These are phyloP conservation scores for Myiozetetes cayanensis DNA, from an alignment of 2,113 vertebrate species.

Conservation along the genomic window DNA sequence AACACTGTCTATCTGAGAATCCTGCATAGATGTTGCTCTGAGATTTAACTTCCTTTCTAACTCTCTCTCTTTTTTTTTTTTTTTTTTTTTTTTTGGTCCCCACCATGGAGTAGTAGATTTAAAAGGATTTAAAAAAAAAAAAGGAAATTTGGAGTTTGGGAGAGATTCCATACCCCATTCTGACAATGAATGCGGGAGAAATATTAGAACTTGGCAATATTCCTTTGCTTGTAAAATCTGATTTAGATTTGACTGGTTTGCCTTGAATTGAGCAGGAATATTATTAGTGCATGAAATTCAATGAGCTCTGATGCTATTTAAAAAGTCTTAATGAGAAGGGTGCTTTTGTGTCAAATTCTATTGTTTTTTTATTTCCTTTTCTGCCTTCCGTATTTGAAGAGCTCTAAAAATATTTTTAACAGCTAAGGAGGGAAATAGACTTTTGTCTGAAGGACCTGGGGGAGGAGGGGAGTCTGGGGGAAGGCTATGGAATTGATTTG, in stretches of 20 bases:
- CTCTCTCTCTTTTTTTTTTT: not conserved
- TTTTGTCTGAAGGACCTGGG: conserved; percentile 46
- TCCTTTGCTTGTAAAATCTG: conserved; percentile 53
- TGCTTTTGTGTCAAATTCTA: conserved; percentile 47
- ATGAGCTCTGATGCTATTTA: conserved; percentile 50
- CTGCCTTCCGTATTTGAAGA: conserved; percentile 10
- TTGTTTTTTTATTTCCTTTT: conserved; percentile 45
- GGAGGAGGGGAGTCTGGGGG: not conserved
- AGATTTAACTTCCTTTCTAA: not conserved
- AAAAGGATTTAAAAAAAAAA: not conserved
- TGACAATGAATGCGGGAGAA: conserved; percentile 1
- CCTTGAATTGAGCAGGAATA: conserved; percentile 36
- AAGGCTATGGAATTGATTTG: conserved; percentile 4
- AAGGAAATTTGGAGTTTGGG: conserved; percentile 13
- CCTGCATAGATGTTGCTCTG: not conserved
- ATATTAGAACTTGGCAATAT: conserved; percentile 48
- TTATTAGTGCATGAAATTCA: conserved; percentile 58
- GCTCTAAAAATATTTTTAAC: conserved; percentile 63
- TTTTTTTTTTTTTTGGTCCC: too few species aligned
- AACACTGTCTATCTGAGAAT: not conserved
- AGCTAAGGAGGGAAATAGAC: conserved; percentile 40
- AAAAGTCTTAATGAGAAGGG: conserved; percentile 59
- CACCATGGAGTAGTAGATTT: not conserved
- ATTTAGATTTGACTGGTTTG: conserved; percentile 56
- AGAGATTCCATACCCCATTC: not conserved